These are phyloP conservation scores for Cephonodes hylas DNA, from an alignment of 2,888 invertebrate genomes.

Conservation along the genomic window DNA sequence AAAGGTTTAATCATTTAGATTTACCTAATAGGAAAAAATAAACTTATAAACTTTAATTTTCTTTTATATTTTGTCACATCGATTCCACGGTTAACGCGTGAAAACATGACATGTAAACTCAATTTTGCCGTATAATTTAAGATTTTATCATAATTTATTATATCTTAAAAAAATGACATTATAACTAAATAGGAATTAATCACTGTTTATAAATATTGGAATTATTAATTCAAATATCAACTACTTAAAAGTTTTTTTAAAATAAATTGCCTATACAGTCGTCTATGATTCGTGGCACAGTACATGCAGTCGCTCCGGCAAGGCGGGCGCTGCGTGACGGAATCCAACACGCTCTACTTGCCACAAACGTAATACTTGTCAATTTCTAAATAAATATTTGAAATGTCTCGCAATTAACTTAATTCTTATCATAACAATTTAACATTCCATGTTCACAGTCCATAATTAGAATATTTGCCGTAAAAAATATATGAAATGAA, in stretches of 20 bases:
- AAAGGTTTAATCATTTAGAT: too few species aligned
- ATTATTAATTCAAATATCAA: too few species aligned
- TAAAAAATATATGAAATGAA: background rate
- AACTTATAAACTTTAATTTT: too few species aligned
- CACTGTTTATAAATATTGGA: too few species aligned
- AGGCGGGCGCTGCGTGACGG: conserved; percentile 61
- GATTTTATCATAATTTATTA: too few species aligned
- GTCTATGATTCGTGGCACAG: conserved; percentile 29
- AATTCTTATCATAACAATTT: background rate
- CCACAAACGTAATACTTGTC: conserved; percentile 62
- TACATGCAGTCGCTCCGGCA: conserved; percentile 23
- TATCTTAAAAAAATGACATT: too few species aligned
- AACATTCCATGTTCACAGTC: background rate
- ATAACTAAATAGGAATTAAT: too few species aligned
- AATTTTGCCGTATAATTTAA: too few species aligned
- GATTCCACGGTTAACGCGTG: too few species aligned
- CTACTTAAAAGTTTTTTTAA: too few species aligned
- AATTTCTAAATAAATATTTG: conserved; percentile 77
- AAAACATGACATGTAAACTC: too few species aligned
- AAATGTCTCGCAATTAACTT: conserved; percentile 31
- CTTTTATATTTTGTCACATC: background rate
- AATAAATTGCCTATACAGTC: conserved; percentile 12
- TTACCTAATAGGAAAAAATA: too few species aligned
- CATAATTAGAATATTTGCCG: background rate
- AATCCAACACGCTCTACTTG: conserved; percentile 71